Evolutionary conservation across 2,888 invertebrate genomes (phyloP).

Genomic region (Agrochola lychnidis): DNA sequence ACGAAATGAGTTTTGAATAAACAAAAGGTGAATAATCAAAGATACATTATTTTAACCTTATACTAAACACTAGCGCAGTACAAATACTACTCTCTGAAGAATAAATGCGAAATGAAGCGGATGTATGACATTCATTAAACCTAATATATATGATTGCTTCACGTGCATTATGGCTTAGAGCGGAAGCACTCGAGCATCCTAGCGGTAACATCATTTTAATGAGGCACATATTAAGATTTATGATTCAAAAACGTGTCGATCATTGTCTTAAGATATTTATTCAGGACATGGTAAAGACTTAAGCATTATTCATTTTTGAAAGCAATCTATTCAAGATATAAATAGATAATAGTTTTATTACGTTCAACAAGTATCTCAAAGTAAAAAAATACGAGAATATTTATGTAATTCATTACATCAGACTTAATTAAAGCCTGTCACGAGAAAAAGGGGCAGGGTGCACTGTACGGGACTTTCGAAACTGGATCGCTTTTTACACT

Average conservation of each 20-base stretch:
- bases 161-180: background rate
- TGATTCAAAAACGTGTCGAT: slow-evolving; percentile 7
- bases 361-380: slow-evolving; percentile 2
- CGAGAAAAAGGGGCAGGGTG: slow-evolving; percentile 36
- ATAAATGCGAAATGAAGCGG: background rate
- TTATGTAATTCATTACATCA: slow-evolving; percentile 55
- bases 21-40: background rate
- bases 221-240: background rate
- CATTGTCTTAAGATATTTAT: slow-evolving; percentile 3
- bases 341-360: background rate
- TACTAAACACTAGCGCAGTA: background rate
- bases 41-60: background rate
- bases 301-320: background rate
- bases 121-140: background rate
- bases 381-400: background rate
- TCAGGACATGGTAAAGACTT: background rate
- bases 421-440: slow-evolving; percentile 1
- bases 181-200: slow-evolving; percentile 12
- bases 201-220: slow-evolving; percentile 19
- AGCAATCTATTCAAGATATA: slow-evolving; percentile 1
- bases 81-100: background rate
- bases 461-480: slow-evolving; percentile 43
- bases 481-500: slow-evolving; percentile 34
- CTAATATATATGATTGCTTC: slow-evolving; percentile 8
- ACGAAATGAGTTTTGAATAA: background rate